Evolutionary conservation across 2,797 vertebrate species (phyloP).

Genomic region (Lithobates sylvaticus): DNA sequence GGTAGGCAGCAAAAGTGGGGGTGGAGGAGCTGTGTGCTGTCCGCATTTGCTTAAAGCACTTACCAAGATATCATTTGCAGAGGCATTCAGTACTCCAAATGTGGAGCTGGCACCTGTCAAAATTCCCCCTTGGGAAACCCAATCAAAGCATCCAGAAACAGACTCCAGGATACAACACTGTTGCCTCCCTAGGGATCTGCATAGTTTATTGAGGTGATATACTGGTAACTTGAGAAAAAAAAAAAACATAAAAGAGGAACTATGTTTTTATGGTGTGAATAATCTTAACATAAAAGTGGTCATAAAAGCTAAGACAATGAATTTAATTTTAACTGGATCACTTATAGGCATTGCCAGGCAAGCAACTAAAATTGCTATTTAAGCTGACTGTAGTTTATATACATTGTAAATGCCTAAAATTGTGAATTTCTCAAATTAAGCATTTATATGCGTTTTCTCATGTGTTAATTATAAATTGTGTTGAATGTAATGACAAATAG

Average conservation of each 20-base stretch:
- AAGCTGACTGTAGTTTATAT: too few relatives aligned
- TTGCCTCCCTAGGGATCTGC: conserved; percentile 33
- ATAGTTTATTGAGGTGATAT: conserved; percentile 39
- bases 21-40: conserved; percentile 16
- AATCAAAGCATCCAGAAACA: conserved; percentile 56
- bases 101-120: conserved; percentile 57
- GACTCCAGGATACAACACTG: conserved; percentile 52
- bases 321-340: too few relatives aligned
- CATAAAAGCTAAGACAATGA: too few relatives aligned
- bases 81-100: conserved; percentile 48
- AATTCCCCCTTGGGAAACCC: conserved; percentile 52
- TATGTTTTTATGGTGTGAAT: not conserved
- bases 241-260: not conserved
- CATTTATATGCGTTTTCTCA: too few relatives aligned
- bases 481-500: too few relatives aligned
- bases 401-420: too few relatives aligned
- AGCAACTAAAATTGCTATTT: too few relatives aligned
- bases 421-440: too few relatives aligned
- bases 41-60: conserved; percentile 51
- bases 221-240: conserved; percentile 22
- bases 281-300: not conserved
- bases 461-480: too few relatives aligned
- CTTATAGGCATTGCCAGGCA: too few relatives aligned
- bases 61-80: conserved; percentile 55
- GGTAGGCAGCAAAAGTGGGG: conserved; percentile 54